Base-by-base conservation (phyloP, 2,888 invertebrate genomes). In the Odontocolon sp. region DNA sequence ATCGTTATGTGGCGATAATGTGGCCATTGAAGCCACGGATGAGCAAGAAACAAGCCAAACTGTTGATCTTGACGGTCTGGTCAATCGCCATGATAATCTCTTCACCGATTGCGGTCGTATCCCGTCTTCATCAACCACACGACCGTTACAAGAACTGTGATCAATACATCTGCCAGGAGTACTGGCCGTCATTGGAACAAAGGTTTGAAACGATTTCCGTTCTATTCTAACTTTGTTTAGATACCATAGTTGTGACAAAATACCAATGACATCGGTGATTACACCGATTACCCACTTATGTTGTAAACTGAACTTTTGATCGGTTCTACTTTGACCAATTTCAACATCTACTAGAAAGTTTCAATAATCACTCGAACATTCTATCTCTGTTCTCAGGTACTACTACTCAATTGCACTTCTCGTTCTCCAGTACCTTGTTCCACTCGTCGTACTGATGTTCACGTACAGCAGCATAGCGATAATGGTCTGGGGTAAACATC, bases 1-100 rank as follows among this genome's bases (percentile, higher is more conserved):
- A 98, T 91, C 93, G 97, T 14, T 98, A 96, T 87, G 94, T 96
- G 89, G 97, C 96, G 59, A 97, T 98, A 77, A 95, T 97, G 93
- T 95, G 96, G 92, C 98, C 98, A 0, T 89, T 98, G 64, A 93
- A 94, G 81, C 97, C 96, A 0, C 92, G 97, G 40, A 93, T 97
- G 86, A 95, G 96, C 18, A 95, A 95, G 86, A 93, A 92, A 33
- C 92, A 93, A 11, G 95, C 96, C 0, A 93, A 94, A 75, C 87
- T 94, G 69, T 93, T 95, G 45, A 96, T 97, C 31, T 91, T 92
- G 0, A 90, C 92, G 0, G 95, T 96, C 0, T 97, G 96, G 96
- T 82, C 93, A 1, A 92, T 96, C 0, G 96, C 97, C 0, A 89
- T 96, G 18, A 92, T 94, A 2, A 96, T 97, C 0, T 96, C 96